phyloP scores from a whole-genome alignment of 1,140 invertebrate species.

The Cydia splendana region DNA sequence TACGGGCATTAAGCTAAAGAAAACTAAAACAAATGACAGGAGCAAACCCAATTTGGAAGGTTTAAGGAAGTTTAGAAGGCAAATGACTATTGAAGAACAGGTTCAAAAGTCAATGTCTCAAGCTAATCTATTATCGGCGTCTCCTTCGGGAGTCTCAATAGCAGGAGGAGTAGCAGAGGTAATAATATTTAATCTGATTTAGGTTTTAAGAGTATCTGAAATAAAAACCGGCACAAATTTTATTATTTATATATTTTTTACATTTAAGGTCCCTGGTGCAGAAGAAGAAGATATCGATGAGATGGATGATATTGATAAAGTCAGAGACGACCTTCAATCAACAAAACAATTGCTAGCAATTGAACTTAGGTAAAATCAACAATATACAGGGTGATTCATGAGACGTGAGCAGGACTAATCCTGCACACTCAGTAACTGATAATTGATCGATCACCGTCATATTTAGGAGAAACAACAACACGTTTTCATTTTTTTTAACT shows the following conservation, averaged over 20 bases:
- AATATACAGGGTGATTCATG: too few species aligned
- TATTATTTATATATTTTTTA: conserved; percentile 34
- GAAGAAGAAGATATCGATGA: conserved; percentile 87
- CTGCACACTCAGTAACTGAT: too few species aligned
- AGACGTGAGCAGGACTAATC: too few species aligned
- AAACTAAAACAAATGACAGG: conserved; percentile 90
- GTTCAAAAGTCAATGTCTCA: conserved; percentile 89
- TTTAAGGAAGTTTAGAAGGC: conserved; percentile 90
- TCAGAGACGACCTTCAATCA: conserved; percentile 94
- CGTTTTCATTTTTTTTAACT: too few species aligned
- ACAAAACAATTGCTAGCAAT: conserved; percentile 94
- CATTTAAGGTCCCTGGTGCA: conserved; percentile 54
- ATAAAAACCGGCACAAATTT: conserved; percentile 34
- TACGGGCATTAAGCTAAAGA: conserved; percentile 87
- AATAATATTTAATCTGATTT: neutral
- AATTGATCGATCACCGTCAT: too few species aligned
- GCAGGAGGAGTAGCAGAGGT: conserved; percentile 70
- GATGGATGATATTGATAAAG: conserved; percentile 93
- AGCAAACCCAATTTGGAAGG: conserved; percentile 92
- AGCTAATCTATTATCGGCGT: conserved; percentile 78
- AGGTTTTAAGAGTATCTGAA: neutral
- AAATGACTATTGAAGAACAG: conserved; percentile 94
- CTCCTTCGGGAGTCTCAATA: conserved; percentile 61
- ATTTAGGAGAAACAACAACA: too few species aligned
- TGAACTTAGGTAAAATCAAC: conserved; percentile 82